A percentile compares a stretch with the other conserved stretches of the same genome.
Conservation (phyloP, 2,113 vertebrate genomes). For the Mormyrus iriodes region DNA sequence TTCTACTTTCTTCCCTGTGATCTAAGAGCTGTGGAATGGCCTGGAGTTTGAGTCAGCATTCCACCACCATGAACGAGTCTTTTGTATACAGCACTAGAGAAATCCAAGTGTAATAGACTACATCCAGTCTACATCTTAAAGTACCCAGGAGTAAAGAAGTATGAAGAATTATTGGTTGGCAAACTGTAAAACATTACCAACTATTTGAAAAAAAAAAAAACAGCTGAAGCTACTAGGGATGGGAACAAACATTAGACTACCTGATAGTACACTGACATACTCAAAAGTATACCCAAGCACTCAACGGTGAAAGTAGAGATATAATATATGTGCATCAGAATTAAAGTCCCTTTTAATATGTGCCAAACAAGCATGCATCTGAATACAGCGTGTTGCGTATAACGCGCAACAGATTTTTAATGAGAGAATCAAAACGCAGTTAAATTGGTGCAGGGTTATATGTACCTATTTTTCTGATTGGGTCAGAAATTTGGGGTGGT, state of each 20-base stretch:
- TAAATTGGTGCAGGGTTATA: background rate
- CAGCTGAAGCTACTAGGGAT: background rate
- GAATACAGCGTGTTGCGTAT: background rate
- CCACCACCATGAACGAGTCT: background rate
- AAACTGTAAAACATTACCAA: background rate
- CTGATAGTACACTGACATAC: background rate
- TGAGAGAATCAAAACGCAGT: background rate
- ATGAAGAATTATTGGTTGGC: background rate
- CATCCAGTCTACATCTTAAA: background rate
- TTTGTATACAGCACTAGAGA: background rate
- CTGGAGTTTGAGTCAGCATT: background rate
- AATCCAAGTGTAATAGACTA: background rate
- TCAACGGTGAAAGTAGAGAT: background rate
- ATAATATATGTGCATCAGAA: background rate
- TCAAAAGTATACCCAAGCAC: background rate
- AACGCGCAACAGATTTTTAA: background rate
- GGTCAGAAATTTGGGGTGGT: background rate
- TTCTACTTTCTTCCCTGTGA: background rate
- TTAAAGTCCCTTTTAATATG: background rate
- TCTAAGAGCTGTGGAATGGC: background rate
- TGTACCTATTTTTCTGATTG: background rate
- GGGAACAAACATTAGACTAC: background rate
- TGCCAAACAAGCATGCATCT: background rate
- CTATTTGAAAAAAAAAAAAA: background rate
- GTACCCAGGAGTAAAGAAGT: background rate